These are phyloP conservation scores for Vanacampus margaritifer DNA, from an alignment of 2,113 vertebrate genomes.

Conservation along the genomic window DNA sequence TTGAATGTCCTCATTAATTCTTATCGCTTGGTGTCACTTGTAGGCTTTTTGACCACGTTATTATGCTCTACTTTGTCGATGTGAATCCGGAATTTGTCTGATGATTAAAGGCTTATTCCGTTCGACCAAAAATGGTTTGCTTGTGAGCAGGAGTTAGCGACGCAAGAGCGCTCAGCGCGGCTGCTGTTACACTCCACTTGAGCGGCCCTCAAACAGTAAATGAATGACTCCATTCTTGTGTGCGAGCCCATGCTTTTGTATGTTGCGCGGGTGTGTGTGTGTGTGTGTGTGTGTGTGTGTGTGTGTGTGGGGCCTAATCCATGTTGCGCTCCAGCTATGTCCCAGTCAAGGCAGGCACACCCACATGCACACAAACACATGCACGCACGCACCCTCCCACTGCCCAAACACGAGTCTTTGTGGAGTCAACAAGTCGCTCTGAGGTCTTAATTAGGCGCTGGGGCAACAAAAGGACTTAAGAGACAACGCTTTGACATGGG, in stretches of 20 bases:
- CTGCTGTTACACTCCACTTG: constrained; percentile 14
- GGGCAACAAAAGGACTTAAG: constrained; percentile 65
- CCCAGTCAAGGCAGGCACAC: constrained; percentile 35
- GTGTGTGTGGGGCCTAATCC: neutral
- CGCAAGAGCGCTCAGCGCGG: neutral
- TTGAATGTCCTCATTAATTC: too few relatives aligned
- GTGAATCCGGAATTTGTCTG: neutral
- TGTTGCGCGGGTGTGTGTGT: neutral
- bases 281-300: neutral
- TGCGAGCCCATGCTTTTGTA: constrained; percentile 25
- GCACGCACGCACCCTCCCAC: constrained; percentile 23
- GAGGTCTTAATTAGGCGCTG: constrained; percentile 71
- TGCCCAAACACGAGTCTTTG: constrained; percentile 51
- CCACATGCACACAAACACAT: constrained; percentile 17
- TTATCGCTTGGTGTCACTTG: too few relatives aligned
- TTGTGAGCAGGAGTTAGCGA: neutral
- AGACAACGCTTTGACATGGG: constrained; percentile 63
- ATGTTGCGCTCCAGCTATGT: constrained; percentile 27
- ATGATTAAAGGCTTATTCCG: neutral
- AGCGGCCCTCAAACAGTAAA: constrained; percentile 25
- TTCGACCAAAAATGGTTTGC: neutral
- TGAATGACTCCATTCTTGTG: constrained; percentile 31
- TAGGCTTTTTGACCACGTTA: too few relatives aligned
- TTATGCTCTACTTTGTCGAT: too few relatives aligned
- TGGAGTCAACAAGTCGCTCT: constrained; percentile 69